Conservation (phyloP, 2,113 vertebrate genomes). For the Podocnemis expansa region DNA sequence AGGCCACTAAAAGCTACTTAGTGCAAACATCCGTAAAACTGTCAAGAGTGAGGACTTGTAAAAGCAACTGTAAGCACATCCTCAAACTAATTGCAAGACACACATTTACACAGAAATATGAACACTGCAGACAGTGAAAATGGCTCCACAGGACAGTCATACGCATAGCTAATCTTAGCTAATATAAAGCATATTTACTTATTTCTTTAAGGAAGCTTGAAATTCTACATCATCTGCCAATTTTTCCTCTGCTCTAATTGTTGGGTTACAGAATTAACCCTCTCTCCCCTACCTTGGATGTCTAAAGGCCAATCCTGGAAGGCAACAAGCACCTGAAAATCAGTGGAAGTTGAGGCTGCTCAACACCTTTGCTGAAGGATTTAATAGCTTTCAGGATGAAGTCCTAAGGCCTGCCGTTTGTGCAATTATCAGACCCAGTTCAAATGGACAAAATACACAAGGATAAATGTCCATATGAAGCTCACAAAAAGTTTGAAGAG, state of each 20-base stretch:
- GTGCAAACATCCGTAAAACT: constrained; percentile 81
- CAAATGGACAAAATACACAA: neutral
- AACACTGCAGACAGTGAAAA: constrained; percentile 52
- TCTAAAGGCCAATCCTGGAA: neutral
- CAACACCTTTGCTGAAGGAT: neutral
- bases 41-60: constrained; percentile 73
- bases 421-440: neutral
- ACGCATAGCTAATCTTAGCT: neutral
- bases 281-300: neutral
- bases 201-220: constrained; percentile 13
- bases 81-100: constrained; percentile 66
- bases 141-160: neutral
- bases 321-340: neutral
- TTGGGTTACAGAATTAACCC: constrained; percentile 49
- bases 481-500: constrained; percentile 25
- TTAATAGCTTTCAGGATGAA: neutral
- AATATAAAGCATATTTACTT: neutral
- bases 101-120: constrained; percentile 64
- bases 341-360: neutral
- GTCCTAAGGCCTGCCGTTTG: neutral
- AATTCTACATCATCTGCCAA: neutral
- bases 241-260: neutral
- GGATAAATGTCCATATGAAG: neutral
- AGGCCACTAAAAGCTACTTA: constrained; percentile 78
- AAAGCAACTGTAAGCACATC: constrained; percentile 73